Conservation (phyloP, 1,140 invertebrate genomes). For the Nebria ingens region DNA sequence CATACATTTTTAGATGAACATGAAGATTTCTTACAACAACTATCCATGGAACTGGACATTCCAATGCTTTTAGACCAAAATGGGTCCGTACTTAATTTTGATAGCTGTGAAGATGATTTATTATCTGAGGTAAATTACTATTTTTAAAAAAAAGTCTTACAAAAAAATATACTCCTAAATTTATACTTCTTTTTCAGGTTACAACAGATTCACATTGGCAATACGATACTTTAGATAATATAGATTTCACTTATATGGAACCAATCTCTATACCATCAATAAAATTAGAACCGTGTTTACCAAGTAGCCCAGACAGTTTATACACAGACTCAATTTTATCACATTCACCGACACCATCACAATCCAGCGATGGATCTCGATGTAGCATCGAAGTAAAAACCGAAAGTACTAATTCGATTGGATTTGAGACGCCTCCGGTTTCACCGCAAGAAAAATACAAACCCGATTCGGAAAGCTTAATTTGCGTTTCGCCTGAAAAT, state of each 20-base stretch:
- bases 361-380: conserved; percentile 17
- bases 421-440: background rate
- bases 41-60: conserved; percentile 29
- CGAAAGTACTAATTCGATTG: background rate
- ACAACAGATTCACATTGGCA: conserved; percentile 11
- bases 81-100: conserved; percentile 26
- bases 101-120: conserved; percentile 28
- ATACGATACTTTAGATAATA: conserved; percentile 20
- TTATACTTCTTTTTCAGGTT: too few relatives aligned
- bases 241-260: conserved; percentile 20
- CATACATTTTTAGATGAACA: conserved; percentile 11
- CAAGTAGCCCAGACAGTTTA: conserved; percentile 9
- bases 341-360: conserved; percentile 14
- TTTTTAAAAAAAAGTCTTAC: too few relatives aligned
- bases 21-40: conserved; percentile 29
- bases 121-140: conserved; percentile 25
- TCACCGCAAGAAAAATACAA: conserved; percentile 3
- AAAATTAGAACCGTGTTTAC: conserved; percentile 15
- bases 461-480: background rate
- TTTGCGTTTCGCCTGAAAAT: background rate
- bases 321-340: conserved; percentile 6
- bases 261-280: conserved; percentile 19
- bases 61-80: conserved; percentile 27
- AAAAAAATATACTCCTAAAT: too few relatives aligned
- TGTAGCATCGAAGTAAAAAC: conserved; percentile 11